Base-by-base conservation (phyloP, 1,140 invertebrate species). In the Drosophila nigromelanica region DNA sequence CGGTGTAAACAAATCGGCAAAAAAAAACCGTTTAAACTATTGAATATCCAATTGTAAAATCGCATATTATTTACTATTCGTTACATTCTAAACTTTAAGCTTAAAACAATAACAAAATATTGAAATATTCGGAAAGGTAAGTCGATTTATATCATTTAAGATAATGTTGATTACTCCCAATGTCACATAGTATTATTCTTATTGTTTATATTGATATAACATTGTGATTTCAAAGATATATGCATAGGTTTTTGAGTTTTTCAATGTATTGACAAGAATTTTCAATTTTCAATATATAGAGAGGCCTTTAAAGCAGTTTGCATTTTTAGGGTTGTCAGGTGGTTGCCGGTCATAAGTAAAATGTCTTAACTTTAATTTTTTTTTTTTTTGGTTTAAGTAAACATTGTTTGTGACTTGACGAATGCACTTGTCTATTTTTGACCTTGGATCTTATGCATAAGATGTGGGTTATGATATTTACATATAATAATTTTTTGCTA, bases 261-360 rank as follows among this genome's bases (percentile, higher is more conserved):
- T n/a, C 15, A 33, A 33, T 7, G 12, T 43, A 42, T 54, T 47
- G 14, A 14, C 2, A 39, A 40, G 21, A 55, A 10, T 30, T 50
- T 75, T 37, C 12, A 5, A 63, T 69, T 82, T 80, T 48, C 59
- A 56, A 59, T 76, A 60, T 68, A 61, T 55, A 30, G 37, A 40
- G 18, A 64, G 48, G 55, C 21, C 35, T 66, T 73, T 42, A n/a
- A 45, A 62, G 39, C 50, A 47, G 60, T 87, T 66, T 64, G 39
- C 15, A 66, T 72, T 76, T 72, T 45, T 50, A 85, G 82, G 83
- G 81, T 82, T 86, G 81, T 82, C 82, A 87, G 55, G 74, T 58
- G 35, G 6, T 61, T 43, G 40, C 52, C 14, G 14, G 40, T 7
- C 7, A 33, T 43, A 62, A n/a, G 14, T 30, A 62, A 48, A 61